A percentile compares a stretch with the other conserved stretches of the same genome.
phyloP scores from a whole-genome alignment of 2,113 vertebrate genomes.

The Pitta sordida region DNA sequence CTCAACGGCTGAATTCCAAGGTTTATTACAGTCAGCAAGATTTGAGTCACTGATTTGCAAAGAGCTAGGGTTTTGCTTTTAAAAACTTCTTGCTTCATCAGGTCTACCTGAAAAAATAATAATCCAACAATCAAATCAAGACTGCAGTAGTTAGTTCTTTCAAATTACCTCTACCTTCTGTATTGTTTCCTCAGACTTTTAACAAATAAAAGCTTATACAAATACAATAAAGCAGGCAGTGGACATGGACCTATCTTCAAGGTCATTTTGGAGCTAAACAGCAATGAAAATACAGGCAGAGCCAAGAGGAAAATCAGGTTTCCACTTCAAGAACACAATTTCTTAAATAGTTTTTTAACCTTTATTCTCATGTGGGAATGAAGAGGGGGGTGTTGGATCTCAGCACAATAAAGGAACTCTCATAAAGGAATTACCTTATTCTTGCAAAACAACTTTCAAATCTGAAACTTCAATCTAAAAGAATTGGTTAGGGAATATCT shows the following conservation, averaged over 20 bases:
- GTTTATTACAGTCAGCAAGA: neutral
- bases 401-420: neutral
- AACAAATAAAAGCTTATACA: slow-evolving; percentile 1
- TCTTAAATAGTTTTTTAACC: neutral
- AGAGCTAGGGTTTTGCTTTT: neutral
- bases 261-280: neutral
- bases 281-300: neutral
- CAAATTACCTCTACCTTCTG: neutral
- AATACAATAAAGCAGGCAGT: neutral
- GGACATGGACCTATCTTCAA: neutral
- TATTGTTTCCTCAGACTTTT: neutral
- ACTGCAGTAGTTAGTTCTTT: neutral
- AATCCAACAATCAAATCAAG: neutral
- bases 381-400: neutral
- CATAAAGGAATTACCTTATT: neutral
- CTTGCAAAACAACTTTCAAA: neutral
- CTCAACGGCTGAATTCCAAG: neutral
- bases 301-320: neutral
- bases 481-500: neutral
- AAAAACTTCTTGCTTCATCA: neutral
- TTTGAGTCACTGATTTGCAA: neutral
- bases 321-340: neutral
- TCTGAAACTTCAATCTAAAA: neutral
- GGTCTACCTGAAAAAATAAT: neutral
- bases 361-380: neutral